Evolutionary conservation across 2,797 vertebrate genomes (phyloP).

Genomic region (Sebastes paucispinis): DNA sequence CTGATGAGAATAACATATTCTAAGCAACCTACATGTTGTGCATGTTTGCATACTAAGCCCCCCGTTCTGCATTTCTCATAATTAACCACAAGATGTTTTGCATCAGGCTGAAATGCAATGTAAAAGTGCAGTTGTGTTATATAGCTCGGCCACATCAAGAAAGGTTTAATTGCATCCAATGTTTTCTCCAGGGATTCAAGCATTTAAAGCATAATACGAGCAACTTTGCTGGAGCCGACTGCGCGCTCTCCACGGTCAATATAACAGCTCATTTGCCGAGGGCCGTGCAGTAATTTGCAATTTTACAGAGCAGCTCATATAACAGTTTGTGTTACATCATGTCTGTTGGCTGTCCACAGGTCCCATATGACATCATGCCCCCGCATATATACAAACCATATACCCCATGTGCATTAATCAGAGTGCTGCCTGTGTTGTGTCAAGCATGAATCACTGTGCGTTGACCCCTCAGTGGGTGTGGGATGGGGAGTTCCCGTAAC

Average conservation of each 20-base stretch:
- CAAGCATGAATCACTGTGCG: slow-evolving; percentile 79
- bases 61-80: slow-evolving; percentile 39
- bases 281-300: slow-evolving; percentile 8
- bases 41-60: slow-evolving; percentile 28
- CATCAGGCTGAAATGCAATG: slow-evolving; percentile 16
- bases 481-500: slow-evolving; percentile 11
- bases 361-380: slow-evolving; percentile 67
- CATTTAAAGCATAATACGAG: slow-evolving; percentile 10
- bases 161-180: not conserved
- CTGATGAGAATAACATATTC: slow-evolving; percentile 24
- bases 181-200: not conserved
- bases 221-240: not conserved
- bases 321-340: slow-evolving; percentile 62
- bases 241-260: not conserved
- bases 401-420: slow-evolving; percentile 65
- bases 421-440: slow-evolving; percentile 61
- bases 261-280: slow-evolving; percentile 37
- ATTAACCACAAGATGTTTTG: slow-evolving; percentile 30
- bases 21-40: slow-evolving; percentile 22
- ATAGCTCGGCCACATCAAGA: slow-evolving; percentile 43
- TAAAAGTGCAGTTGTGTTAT: slow-evolving; percentile 10
- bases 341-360: slow-evolving; percentile 63
- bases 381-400: slow-evolving; percentile 45
- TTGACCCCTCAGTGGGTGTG: slow-evolving; percentile 51
- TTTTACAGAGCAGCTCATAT: slow-evolving; percentile 44